These are phyloP conservation scores for Podarcis raffonei DNA, from an alignment of 2,113 vertebrate species.

Conservation along the genomic window DNA sequence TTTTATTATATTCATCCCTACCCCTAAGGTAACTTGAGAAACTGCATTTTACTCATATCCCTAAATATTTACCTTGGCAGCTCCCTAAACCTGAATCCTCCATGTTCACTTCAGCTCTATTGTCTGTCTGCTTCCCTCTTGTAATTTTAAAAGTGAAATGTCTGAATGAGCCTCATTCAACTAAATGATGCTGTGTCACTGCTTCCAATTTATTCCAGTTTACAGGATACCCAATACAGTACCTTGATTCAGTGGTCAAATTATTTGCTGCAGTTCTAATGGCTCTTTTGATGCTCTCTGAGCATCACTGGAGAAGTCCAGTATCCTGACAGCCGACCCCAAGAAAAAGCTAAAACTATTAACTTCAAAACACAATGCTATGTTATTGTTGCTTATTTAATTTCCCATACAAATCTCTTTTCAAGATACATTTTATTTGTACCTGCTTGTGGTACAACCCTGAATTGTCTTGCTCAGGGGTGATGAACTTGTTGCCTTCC, in stretches of 20 bases:
- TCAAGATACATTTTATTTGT: not conserved
- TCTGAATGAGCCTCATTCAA: not conserved
- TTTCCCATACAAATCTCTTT: not conserved
- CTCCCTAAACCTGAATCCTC: not conserved
- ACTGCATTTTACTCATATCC: not conserved
- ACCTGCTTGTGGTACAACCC: not conserved
- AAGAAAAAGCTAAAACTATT: not conserved
- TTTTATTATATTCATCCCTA: not conserved
- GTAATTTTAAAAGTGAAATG: not conserved
- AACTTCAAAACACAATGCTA: not conserved
- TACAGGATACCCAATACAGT: not conserved
- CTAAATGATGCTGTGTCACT: not conserved
- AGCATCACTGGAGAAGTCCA: not conserved
- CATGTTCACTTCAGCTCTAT: not conserved
- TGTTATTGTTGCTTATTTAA: not conserved
- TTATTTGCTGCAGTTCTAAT: not conserved
- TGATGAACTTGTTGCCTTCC: too few species aligned
- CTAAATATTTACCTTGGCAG: not conserved
- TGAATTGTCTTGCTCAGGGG: not conserved
- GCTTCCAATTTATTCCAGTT: not conserved
- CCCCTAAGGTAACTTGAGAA: not conserved
- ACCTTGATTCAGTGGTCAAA: not conserved
- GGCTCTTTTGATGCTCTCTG: not conserved
- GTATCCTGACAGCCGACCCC: not conserved
- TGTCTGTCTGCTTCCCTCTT: not conserved